These are phyloP conservation scores for Passer domesticus DNA, from an alignment of 2,113 vertebrate genomes.

Conservation along the genomic window DNA sequence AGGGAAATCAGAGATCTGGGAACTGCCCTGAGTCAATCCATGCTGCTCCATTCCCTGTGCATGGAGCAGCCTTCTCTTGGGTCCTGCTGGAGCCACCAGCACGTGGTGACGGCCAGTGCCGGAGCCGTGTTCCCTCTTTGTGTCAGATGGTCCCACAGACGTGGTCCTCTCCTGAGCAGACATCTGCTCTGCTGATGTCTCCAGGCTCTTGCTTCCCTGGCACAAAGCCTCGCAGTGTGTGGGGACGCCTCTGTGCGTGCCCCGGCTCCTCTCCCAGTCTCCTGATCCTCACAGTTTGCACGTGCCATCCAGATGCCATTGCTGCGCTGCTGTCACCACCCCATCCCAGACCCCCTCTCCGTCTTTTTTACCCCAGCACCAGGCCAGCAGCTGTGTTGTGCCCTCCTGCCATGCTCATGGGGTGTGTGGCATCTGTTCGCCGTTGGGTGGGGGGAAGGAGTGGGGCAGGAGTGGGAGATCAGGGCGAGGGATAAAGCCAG, in stretches of 20 bases:
- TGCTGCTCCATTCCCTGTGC: rapidly evolving
- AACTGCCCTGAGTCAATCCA: rapidly evolving
- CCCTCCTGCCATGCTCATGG: rapidly evolving
- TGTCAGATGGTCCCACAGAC: background rate
- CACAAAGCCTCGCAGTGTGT: background rate
- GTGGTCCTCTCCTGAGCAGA: background rate
- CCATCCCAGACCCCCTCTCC: background rate
- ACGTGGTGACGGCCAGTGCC: rapidly evolving
- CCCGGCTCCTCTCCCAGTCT: background rate
- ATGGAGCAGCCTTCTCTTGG: background rate
- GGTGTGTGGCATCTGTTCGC: background rate
- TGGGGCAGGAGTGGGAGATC: background rate
- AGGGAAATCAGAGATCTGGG: background rate
- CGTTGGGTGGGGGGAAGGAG: background rate
- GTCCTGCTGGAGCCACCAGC: background rate
- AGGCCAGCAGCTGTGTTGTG: background rate
- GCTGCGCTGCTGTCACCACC: background rate
- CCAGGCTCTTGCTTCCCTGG: background rate
- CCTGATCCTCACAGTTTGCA: background rate
- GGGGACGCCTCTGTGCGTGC: background rate
- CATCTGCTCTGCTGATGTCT: background rate
- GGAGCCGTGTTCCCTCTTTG: background rate
- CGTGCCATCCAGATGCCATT: background rate
- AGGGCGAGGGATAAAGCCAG: conserved; percentile 2
- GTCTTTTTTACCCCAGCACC: background rate